Base-by-base conservation (phyloP, 2,888 invertebrate species). In the Agrotis clavis region DNA sequence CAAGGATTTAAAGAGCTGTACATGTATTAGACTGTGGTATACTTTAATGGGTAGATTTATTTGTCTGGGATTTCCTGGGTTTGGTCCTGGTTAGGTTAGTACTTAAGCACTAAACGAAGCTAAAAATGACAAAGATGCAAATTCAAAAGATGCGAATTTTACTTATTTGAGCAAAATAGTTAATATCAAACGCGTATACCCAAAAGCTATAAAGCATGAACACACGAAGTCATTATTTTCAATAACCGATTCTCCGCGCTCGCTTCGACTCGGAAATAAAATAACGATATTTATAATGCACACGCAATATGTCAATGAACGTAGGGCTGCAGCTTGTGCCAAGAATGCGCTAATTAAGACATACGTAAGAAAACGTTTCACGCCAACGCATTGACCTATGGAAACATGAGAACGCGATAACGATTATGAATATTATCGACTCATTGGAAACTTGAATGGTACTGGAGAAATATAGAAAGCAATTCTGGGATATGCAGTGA, bases 241-340 rank as follows among this genome's bases (percentile, higher is more conserved):
- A 67, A 74, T 80, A 83, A 80, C 54, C 68, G 30, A 73, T 81
- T 82, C 62, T 73, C 25, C 57, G 19, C 64, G 53, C 56, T 53
- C 59, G 54, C 64, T 76, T 50, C 51, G 71, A 79, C 72, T 67
- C 79, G 74, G 86, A 86, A 81, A 84, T 82, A 81, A 85, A 85
- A 77, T 67, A 83, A 69, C 47, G 71, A 76, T 86, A 80, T 79
- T 86, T 75, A 78, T 83, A 81, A 77, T 85, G 77, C 75, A 78
- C 77, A 79, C 75, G 77, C 72, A 67, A 85, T 85, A 89, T 89
- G 89, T 89, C 90, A 89, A 89, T 86, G 88, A 88, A 88, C 89
- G 88, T 86, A 83, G 79, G 72, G 71, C 63, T 71, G 54, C 57
- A 64, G 67, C 65, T 77, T 60, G 82, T 87, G 89, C 90, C 89